Conservation (phyloP, 2,888 invertebrate genomes). For the Xanthostigma xanthostigma region DNA sequence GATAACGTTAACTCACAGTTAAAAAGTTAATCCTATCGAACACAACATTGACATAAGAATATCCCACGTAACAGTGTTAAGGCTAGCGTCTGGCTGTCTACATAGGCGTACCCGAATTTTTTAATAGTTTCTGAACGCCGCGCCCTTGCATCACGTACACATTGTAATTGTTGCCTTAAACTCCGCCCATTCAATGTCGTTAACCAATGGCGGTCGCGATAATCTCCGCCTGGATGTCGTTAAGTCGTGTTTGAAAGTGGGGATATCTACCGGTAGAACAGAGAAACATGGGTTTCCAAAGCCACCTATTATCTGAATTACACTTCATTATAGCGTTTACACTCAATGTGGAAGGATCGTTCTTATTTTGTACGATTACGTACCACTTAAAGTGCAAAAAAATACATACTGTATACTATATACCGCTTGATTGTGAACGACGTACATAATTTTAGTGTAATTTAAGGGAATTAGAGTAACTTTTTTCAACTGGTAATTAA, state of each 20-base stretch:
- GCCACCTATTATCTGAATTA: slow-evolving; percentile 34
- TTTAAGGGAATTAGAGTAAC: slow-evolving; percentile 5
- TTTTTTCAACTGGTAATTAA: slow-evolving; percentile 6
- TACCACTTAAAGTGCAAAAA: slow-evolving; percentile 3
- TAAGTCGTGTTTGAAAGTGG: slow-evolving; percentile 18
- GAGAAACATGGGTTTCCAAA: slow-evolving; percentile 25
- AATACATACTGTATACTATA: no score
- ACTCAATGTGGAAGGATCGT: slow-evolving; percentile 33
- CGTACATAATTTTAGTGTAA: slow-evolving; percentile 6
- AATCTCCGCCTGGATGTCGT: background rate
- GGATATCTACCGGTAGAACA: slow-evolving; percentile 27
- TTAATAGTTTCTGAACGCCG: no score
- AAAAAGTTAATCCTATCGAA: no score
- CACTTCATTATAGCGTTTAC: slow-evolving; percentile 35
- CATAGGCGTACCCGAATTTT: no score
- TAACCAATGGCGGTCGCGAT: background rate
- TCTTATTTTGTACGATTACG: slow-evolving; percentile 7
- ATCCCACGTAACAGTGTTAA: no score
- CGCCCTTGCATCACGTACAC: no score
- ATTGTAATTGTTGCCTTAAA: no score
- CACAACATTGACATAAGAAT: no score
- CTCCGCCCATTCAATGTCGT: no score
- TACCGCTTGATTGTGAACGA: background rate
- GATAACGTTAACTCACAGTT: no score
- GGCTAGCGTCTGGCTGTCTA: no score